Base-by-base conservation (phyloP, 35 echinoderm and acorn worm genomes). In the Lytechinus variegatus region DNA sequence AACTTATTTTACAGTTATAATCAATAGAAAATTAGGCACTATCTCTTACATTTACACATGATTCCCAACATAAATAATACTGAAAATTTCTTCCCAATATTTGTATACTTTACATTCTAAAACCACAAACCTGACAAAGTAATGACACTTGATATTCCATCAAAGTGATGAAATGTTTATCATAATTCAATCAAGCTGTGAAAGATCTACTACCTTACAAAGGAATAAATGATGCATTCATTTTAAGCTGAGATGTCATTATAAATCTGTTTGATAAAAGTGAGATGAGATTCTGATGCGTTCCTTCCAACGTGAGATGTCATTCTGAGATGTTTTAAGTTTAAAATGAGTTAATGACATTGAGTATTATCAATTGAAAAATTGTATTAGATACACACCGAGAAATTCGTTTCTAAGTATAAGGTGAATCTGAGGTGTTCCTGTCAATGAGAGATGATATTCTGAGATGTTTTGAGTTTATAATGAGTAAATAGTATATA, bases 1-100 rank as follows among this genome's bases (percentile, higher is more conserved):
- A 79, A n/a, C 19, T 79, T 79, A 79, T 24, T 79, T 79, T n/a
- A 79, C 66, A 24, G 21, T 79, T 24, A 79, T 79, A n/a, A n/a
- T 79, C 66, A 79, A 79, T 79, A 79, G 66, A 79, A 79, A 79
- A 79, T 79, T 79, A 79, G 66, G 66, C 66, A 79, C 66, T 79
- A 79, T 79, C 66, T 79, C 19, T 79, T 79, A 79, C 66, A 79
- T 79, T 79, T n/a, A 79, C 4, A 79, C 66, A 79, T 79, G 66
- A 79, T 79, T 79, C 66, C 66, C 19, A 79, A 79, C 66, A n/a
- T 79, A 79, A 79, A 79, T 79, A 79, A 79, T 79, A 79, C 66
- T 79, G 66, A n/a, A 79, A 79, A 24, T 79, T 79, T 19, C 66
- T 24, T 79, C 66, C 66, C 2, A 79, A n/a, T 79, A 79, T 79